Evolutionary conservation across 2,113 vertebrate species (phyloP).

Genomic region (Sclerurus mexicanus): DNA sequence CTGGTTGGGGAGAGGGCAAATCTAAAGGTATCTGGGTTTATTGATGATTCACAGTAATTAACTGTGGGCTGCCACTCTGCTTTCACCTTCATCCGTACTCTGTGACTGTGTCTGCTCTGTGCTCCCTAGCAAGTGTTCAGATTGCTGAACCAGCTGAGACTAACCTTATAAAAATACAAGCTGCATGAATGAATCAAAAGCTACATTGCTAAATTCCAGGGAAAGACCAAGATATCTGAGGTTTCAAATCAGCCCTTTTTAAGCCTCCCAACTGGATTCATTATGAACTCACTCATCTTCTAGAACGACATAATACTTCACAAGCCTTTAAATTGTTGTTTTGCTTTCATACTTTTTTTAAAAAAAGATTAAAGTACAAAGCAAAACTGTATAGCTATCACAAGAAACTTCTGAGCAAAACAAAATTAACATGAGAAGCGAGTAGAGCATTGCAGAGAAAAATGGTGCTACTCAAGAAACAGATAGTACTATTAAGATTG

Average conservation of each 20-base stretch:
- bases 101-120: background rate
- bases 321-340: background rate
- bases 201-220: background rate
- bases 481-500: background rate
- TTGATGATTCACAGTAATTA: background rate
- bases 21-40: background rate
- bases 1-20: background rate
- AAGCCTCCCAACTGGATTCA: background rate
- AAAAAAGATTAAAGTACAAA: background rate
- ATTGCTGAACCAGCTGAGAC: background rate
- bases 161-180: background rate
- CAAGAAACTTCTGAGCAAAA: conserved; percentile 12
- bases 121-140: background rate
- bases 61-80: background rate
- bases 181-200: background rate
- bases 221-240: background rate
- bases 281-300: background rate
- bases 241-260: background rate
- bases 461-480: conserved; percentile 22
- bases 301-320: background rate
- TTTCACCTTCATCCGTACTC: background rate
- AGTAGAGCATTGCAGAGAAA: conserved; percentile 13
- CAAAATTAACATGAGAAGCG: conserved; percentile 1
- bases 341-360: background rate
- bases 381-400: background rate